A percentile compares a stretch with the other conserved stretches of the same genome.
These are phyloP conservation scores for Myocastor coypus DNA, from an alignment of 2,113 vertebrate species.

Conservation along the genomic window DNA sequence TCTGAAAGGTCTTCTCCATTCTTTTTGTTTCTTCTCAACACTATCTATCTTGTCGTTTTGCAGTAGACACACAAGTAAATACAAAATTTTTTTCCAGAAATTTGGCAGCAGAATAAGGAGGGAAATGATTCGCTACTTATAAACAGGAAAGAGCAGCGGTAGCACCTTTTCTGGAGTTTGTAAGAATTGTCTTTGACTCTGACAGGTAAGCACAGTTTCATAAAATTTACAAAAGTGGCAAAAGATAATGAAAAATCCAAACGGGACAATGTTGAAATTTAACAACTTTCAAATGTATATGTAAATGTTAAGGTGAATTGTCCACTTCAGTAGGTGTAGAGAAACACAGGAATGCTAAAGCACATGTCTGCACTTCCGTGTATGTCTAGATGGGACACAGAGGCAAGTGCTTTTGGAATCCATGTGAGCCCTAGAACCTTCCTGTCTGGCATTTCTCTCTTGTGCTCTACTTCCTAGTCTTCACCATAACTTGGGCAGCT, in stretches of 20 bases:
- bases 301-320: not conserved
- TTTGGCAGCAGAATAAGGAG: not conserved
- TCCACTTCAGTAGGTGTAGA: not conserved
- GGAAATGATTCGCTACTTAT: not conserved
- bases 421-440: not conserved
- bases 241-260: not conserved
- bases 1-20: not conserved
- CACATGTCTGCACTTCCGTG: not conserved
- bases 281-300: not conserved
- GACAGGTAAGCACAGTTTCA: not conserved
- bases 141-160: not conserved
- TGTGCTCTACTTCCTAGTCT: not conserved
- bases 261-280: not conserved
- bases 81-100: not conserved
- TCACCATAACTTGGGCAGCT: not conserved
- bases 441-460: not conserved
- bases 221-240: not conserved
- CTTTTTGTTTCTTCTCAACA: not conserved
- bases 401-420: not conserved
- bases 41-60: not conserved
- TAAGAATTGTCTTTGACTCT: not conserved
- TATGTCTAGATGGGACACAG: not conserved
- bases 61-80: conserved; percentile 13
- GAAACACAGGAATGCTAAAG: not conserved
- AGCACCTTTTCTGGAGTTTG: not conserved